Evolutionary conservation across 2,888 invertebrate species (phyloP).

Genomic region (Disparrhopalites patrizii): DNA sequence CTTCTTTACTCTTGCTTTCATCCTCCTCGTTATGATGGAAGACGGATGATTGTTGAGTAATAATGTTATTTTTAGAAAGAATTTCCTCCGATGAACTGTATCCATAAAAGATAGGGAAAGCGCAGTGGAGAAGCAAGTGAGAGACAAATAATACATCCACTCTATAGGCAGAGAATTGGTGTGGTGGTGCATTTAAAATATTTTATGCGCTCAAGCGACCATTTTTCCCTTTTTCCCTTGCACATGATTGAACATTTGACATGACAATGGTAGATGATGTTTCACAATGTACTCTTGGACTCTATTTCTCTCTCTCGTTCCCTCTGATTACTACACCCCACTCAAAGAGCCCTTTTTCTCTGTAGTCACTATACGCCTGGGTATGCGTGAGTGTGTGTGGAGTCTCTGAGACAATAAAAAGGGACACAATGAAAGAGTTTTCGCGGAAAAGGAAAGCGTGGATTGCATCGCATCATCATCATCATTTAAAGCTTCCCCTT

Average conservation of each 20-base stretch:
- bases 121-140: no score
- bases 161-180: no score
- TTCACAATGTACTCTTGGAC: no score
- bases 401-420: conserved; percentile 20
- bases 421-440: conserved; percentile 12
- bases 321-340: no score
- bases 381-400: conserved; percentile 25
- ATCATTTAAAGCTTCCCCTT: conserved; percentile 30
- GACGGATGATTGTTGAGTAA: no score
- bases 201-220: conserved; percentile 17
- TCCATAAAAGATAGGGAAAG: no score
- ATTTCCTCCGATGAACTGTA: no score
- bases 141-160: no score
- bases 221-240: conserved; percentile 14
- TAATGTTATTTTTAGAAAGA: no score
- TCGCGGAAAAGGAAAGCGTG: conserved; percentile 15
- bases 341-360: no score
- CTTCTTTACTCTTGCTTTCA: no score
- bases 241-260: conserved; percentile 22
- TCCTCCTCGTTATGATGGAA: no score
- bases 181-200: conserved; percentile 20
- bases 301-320: conserved; percentile 1
- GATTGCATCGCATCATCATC: conserved; percentile 26
- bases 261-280: conserved; percentile 1
- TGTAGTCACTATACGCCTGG: background rate